Evolutionary conservation across 53 echinoderm and acorn worm genomes (phyloP).

Genomic region (Paelopatides confundens): DNA sequence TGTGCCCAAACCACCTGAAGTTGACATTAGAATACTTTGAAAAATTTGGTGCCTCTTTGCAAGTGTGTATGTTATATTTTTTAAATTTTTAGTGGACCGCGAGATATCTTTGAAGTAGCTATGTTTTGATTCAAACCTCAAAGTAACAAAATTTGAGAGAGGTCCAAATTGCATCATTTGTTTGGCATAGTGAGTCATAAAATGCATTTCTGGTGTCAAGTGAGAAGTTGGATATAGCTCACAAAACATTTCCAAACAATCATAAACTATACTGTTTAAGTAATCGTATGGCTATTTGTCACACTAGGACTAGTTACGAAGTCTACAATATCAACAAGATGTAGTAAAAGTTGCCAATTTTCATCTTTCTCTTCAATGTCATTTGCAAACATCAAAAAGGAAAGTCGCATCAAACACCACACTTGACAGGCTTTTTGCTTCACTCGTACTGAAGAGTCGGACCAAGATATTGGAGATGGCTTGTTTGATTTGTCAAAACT

Average conservation of each 20-base stretch:
- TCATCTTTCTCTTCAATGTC: constrained; percentile 11
- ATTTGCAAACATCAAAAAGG: constrained; percentile 12
- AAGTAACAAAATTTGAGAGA: not conserved
- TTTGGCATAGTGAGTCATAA: constrained; percentile 14
- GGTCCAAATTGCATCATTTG: constrained; percentile 22
- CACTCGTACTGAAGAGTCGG: not conserved
- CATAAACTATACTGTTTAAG: not conserved
- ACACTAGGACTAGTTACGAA: not conserved
- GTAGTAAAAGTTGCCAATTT: constrained; percentile 6
- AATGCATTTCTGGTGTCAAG: not conserved
- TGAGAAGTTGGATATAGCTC: not conserved
- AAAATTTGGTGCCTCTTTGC: constrained; percentile 13
- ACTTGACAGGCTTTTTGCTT: constrained; percentile 59
- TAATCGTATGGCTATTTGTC: not conserved
- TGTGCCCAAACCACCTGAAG: not conserved
- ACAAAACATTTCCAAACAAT: no score
- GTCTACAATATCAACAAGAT: constrained; percentile 7
- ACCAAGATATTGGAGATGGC: constrained; percentile 7
- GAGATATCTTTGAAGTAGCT: constrained; percentile 4
- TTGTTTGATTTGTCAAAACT: constrained; percentile 41
- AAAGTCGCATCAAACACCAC: constrained; percentile 31
- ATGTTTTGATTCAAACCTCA: constrained; percentile 25
- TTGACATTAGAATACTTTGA: not conserved
- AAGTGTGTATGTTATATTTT: constrained; percentile 18
- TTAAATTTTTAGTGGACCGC: not conserved